Evolutionary conservation across 2,113 vertebrate species (phyloP), one percentile per base, ranked within the genome.

Genomic region (Martes martes): DNA sequence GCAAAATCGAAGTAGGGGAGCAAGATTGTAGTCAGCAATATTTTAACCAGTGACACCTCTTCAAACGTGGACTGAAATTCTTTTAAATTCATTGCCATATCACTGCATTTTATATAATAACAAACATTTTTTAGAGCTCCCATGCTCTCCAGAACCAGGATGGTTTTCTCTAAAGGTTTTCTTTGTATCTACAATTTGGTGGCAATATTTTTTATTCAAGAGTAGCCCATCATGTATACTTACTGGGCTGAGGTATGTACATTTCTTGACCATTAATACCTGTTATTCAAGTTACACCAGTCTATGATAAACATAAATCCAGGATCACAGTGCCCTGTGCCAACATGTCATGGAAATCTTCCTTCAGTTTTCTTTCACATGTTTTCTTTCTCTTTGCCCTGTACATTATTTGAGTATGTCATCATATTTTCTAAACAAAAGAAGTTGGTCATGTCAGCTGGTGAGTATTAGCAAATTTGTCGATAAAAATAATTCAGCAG

Each of bases 1-100:
- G 85, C 55, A 96, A 90, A 96, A 80, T 80, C 26, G 0, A 92
- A 92, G 61, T 52, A 78, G 39, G 31, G 80, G 74, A 89, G 80
- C 39, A 80, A 24, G n/a, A 11, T 21, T 85, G 59, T 2, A 74
- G 61, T 23, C 36, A 92, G 91, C n/a, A 28, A 33, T n/a, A 71
- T 97, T 93, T 97, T 85, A 94, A 94, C 69, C 73, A 88, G 57
- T 13, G 61, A 87, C 52, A 36, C 80, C 78, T 94, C 88, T 24
- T 90, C 59, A 91, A 47, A 92, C 31, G n/a, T 82, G 24, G 39
- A 61, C 24, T 85, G 18, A 23, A 76, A 95, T 65, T 28, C 28
- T 90, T 95, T 47, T 73, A 80, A 88, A 26, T 73, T 73, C 45
- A n/a, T 83, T 84, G 45, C 26, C 24, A 42, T 19, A 39, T 71